Base-by-base conservation (phyloP, 2,113 vertebrate species). In the Leptobrachium leishanense region DNA sequence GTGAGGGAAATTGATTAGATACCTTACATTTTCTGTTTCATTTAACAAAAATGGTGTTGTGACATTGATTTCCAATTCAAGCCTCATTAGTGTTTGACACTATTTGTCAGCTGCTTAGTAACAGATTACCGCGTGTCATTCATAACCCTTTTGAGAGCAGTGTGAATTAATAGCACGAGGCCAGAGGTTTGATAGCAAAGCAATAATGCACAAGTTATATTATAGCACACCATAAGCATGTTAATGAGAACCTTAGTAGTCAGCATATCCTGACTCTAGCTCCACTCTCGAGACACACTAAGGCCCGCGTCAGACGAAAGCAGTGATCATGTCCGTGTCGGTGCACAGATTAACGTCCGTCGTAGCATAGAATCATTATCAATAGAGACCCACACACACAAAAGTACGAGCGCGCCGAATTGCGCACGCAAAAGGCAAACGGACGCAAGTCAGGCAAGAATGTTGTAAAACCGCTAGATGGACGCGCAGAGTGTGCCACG, bases 11-110 rank as follows among this genome's bases (percentile, higher is more conserved):
- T 83, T 75, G 76, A 78, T 85, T 5, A 59, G 43, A 72, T 78
- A 76, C 62, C 6, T 75, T 42, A 44, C 50, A 72, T 12, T 82
- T 85, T 31, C 76, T 55, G 77, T 53, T 86, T 69, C 43, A 77
- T 77, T 39, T 83, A 31, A 57, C 81, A 68, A 63, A 15, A 46
- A 73, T 72, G 2, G 74, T 72, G 79, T 68, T 82, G 73, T 42
- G 75, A 44, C 81, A 87, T 88, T 85, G 75, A 87, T 90, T 91
- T 90, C 77, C 75, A 87, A 7, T 82, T 69, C 74, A 74, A 72
- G 75, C 65, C 59, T 86, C 15, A 74, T 85, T 88, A 83, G 68
- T 70, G 81, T 84, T 82, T 84, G 83, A 83, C 15, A 40, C 54
- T 65, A 82, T 87, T 86, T 87, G 81, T 82, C 66, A 78, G 55